A percentile compares a stretch with the other conserved stretches of the same genome.
Evolutionary conservation across 1,140 invertebrate genomes (phyloP).

Genomic region (Vanessa tameamea): DNA sequence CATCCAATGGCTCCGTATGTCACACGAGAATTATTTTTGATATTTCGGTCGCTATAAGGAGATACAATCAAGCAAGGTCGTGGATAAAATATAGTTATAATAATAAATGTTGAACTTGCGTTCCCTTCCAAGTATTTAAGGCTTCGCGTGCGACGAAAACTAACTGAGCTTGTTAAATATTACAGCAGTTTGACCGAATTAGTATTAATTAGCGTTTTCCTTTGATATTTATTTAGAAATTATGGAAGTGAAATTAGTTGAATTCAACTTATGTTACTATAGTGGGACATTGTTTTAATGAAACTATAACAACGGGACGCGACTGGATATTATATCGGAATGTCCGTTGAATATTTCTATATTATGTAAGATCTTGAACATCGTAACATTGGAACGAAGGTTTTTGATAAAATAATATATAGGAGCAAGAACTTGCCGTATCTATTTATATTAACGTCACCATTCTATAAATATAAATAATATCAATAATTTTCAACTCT

Average conservation of each 20-base stretch:
- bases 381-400: no score
- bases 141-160: neutral
- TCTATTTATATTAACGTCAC: no score
- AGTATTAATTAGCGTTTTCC: slow-evolving; percentile 12
- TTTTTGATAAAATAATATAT: no score
- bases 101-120: slow-evolving; percentile 4
- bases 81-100: neutral
- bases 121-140: slow-evolving; percentile 12
- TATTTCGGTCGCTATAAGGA: neutral
- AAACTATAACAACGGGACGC: no score
- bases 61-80: slow-evolving; percentile 5
- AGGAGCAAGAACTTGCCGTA: no score
- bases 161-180: slow-evolving; percentile 8
- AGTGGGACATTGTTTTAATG: neutral
- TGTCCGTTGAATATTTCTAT: neutral
- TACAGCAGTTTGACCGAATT: slow-evolving; percentile 12
- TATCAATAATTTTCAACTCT: no score
- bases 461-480: no score
- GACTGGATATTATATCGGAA: neutral
- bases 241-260: neutral
- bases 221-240: neutral
- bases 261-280: neutral
- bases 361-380: no score
- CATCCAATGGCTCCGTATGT: no score
- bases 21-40: neutral